phyloP scores from a whole-genome alignment of 2,888 invertebrate genomes.

The Coenonympha arcania region DNA sequence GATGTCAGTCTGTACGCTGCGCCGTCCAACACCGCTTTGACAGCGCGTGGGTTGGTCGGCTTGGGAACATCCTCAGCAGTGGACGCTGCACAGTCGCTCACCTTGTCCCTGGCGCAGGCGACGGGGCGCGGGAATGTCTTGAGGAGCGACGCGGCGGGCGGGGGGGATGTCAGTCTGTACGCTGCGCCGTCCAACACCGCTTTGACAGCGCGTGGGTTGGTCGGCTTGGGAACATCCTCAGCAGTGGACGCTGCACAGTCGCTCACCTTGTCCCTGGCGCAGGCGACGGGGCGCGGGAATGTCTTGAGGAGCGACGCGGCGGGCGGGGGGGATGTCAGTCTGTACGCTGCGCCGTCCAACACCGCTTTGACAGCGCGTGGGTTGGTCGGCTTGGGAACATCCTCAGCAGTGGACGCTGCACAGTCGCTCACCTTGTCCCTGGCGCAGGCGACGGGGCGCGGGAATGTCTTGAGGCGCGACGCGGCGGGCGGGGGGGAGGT shows the following conservation, averaged over 20 bases:
- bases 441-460: slow-evolving; percentile 53
- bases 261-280: slow-evolving; percentile 5
- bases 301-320: slow-evolving; percentile 21
- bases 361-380: slow-evolving; percentile 80
- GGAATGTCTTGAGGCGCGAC: slow-evolving; percentile 23
- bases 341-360: slow-evolving; percentile 61
- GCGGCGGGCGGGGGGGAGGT: slow-evolving; percentile 36
- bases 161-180: slow-evolving; percentile 51
- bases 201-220: slow-evolving; percentile 81
- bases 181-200: slow-evolving; percentile 70
- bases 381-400: no score
- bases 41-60: slow-evolving; percentile 82
- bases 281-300: slow-evolving; percentile 55
- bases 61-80: slow-evolving; percentile 75
- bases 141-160: slow-evolving; percentile 22
- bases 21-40: slow-evolving; percentile 76
- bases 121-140: slow-evolving; percentile 53
- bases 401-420: no score
- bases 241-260: neutral
- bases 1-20: slow-evolving; percentile 48
- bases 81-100: slow-evolving; percentile 38
- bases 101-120: slow-evolving; percentile 19
- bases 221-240: no score
- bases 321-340: slow-evolving; percentile 44
- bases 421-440: neutral